These are phyloP conservation scores for Ruditapes philippinarum DNA, from an alignment of 1,140 invertebrate species.

Conservation along the genomic window DNA sequence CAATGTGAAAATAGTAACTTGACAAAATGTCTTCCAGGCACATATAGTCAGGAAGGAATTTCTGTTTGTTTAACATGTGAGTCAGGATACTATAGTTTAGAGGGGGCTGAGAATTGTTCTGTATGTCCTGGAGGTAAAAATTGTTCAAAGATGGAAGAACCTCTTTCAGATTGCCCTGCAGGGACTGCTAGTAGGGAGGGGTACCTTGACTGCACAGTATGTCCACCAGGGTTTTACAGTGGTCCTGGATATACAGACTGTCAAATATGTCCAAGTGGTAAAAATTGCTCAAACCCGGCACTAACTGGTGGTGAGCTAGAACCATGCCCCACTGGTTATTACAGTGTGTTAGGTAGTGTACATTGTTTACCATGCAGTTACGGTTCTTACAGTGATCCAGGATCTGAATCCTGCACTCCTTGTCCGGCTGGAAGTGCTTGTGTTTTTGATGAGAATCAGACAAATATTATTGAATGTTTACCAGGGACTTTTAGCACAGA, in stretches of 20 bases:
- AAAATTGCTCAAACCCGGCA: slow-evolving; percentile 63
- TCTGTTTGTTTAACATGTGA: slow-evolving; percentile 67
- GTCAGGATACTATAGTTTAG: slow-evolving; percentile 59
- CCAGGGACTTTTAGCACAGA: slow-evolving; percentile 60
- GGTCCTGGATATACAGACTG: slow-evolving; percentile 66
- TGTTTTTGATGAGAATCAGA: slow-evolving; percentile 4
- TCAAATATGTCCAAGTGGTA: slow-evolving; percentile 73
- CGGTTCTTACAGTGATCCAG: slow-evolving; percentile 63
- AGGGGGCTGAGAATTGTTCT: slow-evolving; percentile 56
- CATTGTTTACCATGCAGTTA: slow-evolving; percentile 54
- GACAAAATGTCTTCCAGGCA: slow-evolving; percentile 68
- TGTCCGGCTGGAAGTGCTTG: slow-evolving; percentile 72
- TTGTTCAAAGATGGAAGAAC: slow-evolving; percentile 32
- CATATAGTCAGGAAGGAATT: slow-evolving; percentile 64
- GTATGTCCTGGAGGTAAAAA: slow-evolving; percentile 76
- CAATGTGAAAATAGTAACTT: slow-evolving; percentile 60
- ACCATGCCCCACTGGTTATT: slow-evolving; percentile 66
- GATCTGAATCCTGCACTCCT: slow-evolving; percentile 51
- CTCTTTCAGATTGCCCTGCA: slow-evolving; percentile 54
- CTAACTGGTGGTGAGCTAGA: background rate
- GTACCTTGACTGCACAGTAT: slow-evolving; percentile 27
- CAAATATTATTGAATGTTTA: background rate
- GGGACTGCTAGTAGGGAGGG: slow-evolving; percentile 65
- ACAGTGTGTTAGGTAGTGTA: slow-evolving; percentile 48
- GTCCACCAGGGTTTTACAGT: slow-evolving; percentile 67